Base-by-base conservation (phyloP, 2,888 invertebrate species). In the Standfussiana lucernea region DNA sequence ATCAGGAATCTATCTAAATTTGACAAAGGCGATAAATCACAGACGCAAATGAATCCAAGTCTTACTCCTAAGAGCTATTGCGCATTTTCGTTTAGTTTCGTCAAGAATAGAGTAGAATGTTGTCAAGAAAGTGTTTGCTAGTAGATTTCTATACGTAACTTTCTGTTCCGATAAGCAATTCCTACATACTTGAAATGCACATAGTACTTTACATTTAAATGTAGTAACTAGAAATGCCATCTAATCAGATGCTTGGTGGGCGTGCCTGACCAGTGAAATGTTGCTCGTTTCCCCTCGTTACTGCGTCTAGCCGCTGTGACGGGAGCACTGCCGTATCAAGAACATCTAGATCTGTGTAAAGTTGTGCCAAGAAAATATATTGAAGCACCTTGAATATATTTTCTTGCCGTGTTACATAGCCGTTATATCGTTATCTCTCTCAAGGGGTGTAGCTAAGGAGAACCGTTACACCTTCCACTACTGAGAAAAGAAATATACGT, bases 271-370 rank as follows among this genome's bases (percentile, higher is more conserved):
- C 82, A 84, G 91, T 93, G 91, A 94, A 92, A 92, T 93, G 93
- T 93, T 79, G 92, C 88, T 47, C 67, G 88, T 90, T 94, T 95
- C 93, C 93, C 92, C 91, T 94, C 87, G 93, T 95, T 95, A 95
- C 90, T 80, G 91, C 87, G 90, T 88, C 92, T 92, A 94, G 93
- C 93, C 94, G 93, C 94, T 93, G 95, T 95, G 95, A 95, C 95
- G 95, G 95, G 92, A 93, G 95, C 93, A 76, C 78, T 83, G 87
- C 79, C 79, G 77, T 93, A 92, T 93, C 93, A 90, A 91, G 90
- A 80, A 75, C 76, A 91, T 92, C 90, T 90, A 91, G 88, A 91
- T 90, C 87, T 83, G 73, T 79, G 82, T 72, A 70, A 80, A 87
- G 77, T 82, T 83, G 85, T 53, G 47, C 70, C 79, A 76, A 69